Conservation (phyloP, 1,140 invertebrate genomes). For the Macrotrachela quadricornifera region DNA sequence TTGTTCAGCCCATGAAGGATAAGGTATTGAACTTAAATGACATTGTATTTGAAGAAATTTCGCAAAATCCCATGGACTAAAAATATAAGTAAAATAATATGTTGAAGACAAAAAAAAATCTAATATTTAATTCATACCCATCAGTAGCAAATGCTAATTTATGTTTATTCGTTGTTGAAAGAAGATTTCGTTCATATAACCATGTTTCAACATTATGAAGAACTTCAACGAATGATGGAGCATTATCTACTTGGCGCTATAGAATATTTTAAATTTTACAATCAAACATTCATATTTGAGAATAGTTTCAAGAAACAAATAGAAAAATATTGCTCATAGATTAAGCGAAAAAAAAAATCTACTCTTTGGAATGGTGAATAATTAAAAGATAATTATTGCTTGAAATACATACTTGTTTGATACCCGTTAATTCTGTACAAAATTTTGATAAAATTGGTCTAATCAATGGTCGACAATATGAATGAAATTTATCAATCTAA, state of each 20-base stretch:
- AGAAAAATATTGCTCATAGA: constrained; percentile 6
- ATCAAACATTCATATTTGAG: background rate
- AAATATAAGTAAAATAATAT: too few relatives aligned
- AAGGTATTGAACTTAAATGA: constrained; percentile 35
- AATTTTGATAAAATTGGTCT: constrained; percentile 41
- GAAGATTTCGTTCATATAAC: constrained; percentile 30
- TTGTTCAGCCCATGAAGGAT: constrained; percentile 33
- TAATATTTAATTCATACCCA: constrained; percentile 22
- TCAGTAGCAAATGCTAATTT: constrained; percentile 38
- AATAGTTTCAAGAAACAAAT: background rate
- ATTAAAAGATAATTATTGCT: too few relatives aligned
- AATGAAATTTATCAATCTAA: constrained; percentile 40
- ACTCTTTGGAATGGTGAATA: background rate
- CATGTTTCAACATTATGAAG: constrained; percentile 34
- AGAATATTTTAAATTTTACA: constrained; percentile 11
- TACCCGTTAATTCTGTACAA: constrained; percentile 45
- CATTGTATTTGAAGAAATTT: constrained; percentile 38
- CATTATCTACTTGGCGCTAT: constrained; percentile 34
- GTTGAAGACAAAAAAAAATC: too few relatives aligned
- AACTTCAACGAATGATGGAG: constrained; percentile 34
- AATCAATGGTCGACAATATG: constrained; percentile 40
- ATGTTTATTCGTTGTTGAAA: constrained; percentile 13
- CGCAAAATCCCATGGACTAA: constrained; percentile 40
- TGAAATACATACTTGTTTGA: constrained; percentile 33
- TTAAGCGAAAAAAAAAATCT: too few relatives aligned